Evolutionary conservation across 2,113 vertebrate genomes (phyloP).

Genomic region (Danio rerio): GRCz12tu NC_133182.1:72949001-72949500

Average conservation of each 20-base stretch:
- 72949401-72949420: neutral
- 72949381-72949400: conserved; percentile 9
- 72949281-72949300: conserved; percentile 1
- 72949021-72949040: too few species aligned
- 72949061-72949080: too few species aligned
- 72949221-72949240: conserved; percentile 4
- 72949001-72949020: too few species aligned
- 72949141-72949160: too few species aligned
- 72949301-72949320: neutral
- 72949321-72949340: neutral
- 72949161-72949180: too few species aligned
- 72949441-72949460: neutral
- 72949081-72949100: too few species aligned
- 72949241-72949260: conserved; percentile 4
- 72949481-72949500: neutral
- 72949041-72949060: too few species aligned
- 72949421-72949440: neutral
- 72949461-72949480: neutral
- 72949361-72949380: neutral
- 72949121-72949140: too few species aligned
- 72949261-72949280: neutral
- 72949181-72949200: too few species aligned
- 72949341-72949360: neutral
- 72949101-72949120: too few species aligned
- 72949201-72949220: too few species aligned